Percentiles rank a stretch among this genome's conserved stretches.
phyloP scores from a whole-genome alignment of 2,113 vertebrate species.

The Orycteropus afer region DNA sequence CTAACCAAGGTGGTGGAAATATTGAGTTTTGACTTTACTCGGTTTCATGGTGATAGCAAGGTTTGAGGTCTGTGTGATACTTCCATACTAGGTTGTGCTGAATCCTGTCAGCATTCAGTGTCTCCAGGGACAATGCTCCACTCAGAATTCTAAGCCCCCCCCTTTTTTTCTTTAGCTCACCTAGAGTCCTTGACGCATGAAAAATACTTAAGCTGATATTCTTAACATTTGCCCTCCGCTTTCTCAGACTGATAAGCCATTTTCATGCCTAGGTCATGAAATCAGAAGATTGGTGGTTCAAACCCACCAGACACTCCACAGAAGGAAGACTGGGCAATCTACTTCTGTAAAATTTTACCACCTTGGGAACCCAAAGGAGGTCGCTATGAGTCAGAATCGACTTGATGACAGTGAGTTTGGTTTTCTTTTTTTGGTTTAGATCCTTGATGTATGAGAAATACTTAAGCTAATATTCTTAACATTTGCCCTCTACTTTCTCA shows the following conservation, averaged over 20 bases:
- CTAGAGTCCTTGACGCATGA: neutral
- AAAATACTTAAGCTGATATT: constrained; percentile 42
- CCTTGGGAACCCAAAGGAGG: too few relatives aligned
- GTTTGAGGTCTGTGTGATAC: neutral
- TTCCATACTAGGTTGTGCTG: neutral
- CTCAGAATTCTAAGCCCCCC: neutral
- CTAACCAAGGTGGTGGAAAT: too few relatives aligned
- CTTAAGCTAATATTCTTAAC: constrained; percentile 40
- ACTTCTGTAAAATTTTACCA: too few relatives aligned
- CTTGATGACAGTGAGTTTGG: too few relatives aligned
- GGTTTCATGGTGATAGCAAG: neutral
- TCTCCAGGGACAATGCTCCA: neutral
- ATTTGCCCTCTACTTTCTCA: neutral
- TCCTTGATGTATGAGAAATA: neutral
- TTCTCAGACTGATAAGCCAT: constrained; percentile 6
- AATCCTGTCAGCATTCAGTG: neutral
- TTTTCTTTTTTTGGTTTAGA: neutral
- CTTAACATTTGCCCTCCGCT: neutral
- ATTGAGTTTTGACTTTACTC: too few relatives aligned
- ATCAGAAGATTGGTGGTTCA: too few relatives aligned
- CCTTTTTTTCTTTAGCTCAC: neutral
- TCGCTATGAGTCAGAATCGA: too few relatives aligned
- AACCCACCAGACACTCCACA: too few relatives aligned
- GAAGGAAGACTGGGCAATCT: too few relatives aligned
- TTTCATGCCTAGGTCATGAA: too few relatives aligned